Evolutionary conservation across 1,140 invertebrate species (phyloP), one percentile per base, ranked within the genome.

Genomic region (Cydia amplana): DNA sequence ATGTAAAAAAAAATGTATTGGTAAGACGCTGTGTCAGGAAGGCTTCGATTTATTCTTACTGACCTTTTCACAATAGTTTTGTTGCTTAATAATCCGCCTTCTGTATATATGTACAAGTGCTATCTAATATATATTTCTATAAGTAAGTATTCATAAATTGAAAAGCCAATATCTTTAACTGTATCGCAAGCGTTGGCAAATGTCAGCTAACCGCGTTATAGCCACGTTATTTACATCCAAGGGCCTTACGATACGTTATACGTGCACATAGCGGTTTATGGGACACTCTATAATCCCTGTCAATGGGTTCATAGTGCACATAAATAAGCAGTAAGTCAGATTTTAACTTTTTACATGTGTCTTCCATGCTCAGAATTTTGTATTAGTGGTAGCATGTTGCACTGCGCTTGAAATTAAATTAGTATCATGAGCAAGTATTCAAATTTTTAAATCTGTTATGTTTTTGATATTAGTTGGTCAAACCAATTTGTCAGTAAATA

Each of bases 271-370:
- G 64, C 32, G n/a, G 32, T 70, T 70, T 70, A 70, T 70, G 65
- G 65, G 16, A n/a, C 18, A 70, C 36, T 43, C 65, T 70, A 40
- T 70, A 70, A 70, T 70, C 36, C 65, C 32, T 32, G 65, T 70
- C 65, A 70, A 70, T 70, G 65, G 65, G 28, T 18, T n/a, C 65
- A 20, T 36, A 70, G 65, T 40, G 28, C 65, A 18, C 65, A n/a
- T 9, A 18, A n/a, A 70, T 4, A 3, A 32, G n/a, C n/a, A 20
- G 65, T 70, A 40, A 7, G n/a, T 12, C 16, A 20, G 5, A 60
- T 3, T 12, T 51, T 3, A 49, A 2, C 14, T 16, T 40, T 40
- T 40, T 2, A 9, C 7, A 36, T 36, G 6, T 36, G 32, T 9
- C 32, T 36, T 36, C 7, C 32, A 7, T 7, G 32, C 32, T 36